phyloP scores from a whole-genome alignment of 2,888 invertebrate species.

The Ctenicera cuprea region DNA sequence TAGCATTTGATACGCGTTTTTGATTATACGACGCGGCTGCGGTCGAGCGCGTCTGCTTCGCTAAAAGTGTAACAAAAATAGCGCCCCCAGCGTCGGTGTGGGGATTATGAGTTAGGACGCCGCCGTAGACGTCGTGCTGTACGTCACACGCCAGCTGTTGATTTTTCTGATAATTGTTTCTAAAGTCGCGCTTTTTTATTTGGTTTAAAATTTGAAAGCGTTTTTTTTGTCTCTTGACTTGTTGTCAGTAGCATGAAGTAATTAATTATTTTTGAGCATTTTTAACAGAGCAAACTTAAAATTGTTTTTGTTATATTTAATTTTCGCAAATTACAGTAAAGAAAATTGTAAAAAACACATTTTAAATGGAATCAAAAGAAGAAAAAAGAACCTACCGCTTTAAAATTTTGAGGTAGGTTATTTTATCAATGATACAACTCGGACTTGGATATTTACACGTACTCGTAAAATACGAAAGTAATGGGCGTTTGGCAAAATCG shows the following conservation, averaged over 20 bases:
- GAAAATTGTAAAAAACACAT: no score
- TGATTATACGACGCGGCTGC: constrained; percentile 17
- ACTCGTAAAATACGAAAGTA: background rate
- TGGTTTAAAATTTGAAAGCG: background rate
- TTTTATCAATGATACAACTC: constrained; percentile 22
- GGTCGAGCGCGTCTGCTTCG: constrained; percentile 23
- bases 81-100: constrained; percentile 30
- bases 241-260: no score
- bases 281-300: no score
- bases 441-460: constrained; percentile 1
- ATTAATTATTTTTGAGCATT: no score
- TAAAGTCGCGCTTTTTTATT: background rate
- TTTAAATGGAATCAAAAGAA: background rate
- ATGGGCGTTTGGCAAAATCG: constrained; percentile 21
- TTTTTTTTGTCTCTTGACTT: background rate
- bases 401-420: constrained; percentile 21
- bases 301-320: no score
- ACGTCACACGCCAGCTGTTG: constrained; percentile 32
- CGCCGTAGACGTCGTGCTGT: constrained; percentile 15
- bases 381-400: background rate
- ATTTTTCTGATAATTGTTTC: constrained; percentile 5
- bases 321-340: no score
- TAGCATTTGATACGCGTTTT: constrained; percentile 15
- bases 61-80: constrained; percentile 34
- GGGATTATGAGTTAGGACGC: constrained; percentile 8